Base-by-base conservation (phyloP, 2,113 vertebrate genomes). In the Pleuronectes platessa region DNA sequence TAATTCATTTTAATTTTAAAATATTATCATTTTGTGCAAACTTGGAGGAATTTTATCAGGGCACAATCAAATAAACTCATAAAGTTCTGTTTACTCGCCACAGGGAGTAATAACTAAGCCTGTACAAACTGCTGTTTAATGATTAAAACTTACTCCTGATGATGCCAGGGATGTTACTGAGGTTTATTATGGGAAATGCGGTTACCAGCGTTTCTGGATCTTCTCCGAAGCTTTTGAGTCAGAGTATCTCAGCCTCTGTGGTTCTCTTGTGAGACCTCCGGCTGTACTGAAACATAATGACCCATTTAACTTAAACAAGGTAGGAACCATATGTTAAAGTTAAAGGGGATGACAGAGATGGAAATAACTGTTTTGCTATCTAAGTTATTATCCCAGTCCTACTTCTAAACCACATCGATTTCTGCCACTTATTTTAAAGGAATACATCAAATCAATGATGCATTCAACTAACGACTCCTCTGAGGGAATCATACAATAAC, bases 1-100 rank as follows among this genome's bases (percentile, higher is more conserved):
- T 94, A 79, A 92, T 86, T 88, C 88, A 92, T 84, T 92, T 95
- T 90, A 82, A 93, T 42, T 42, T 42, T 13, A 42, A 11, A 42
- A 42, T 42, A 12, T 42, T 2, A 92, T 82, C 59, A 90, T 24
- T 78, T 49, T 89, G 40, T 83, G 91, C 84, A 90, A 88, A 92
- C 90, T 92, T 89, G 84, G 67, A 62, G 55, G 37, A 35, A 67
- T 73, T 82, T 75, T 49, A 58, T 78, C 72, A n/a, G 24, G 47
- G 55, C 42, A 61, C 61, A 31, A 31, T 31, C 31, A 35, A 51
- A 78, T 31, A 21, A 47, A 68, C 9, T n/a, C 2, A 47, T 55
- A 12, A 56, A 64, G 27, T 47, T 71, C 23, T 23, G 15, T 23
- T 45, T n/a, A 31, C 37, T 76, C 23, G 21, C 37, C 37, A 65